Percentiles rank a stretch among this genome's conserved stretches.
These are phyloP conservation scores for Mesoclemmys tuberculata DNA, from an alignment of 2,113 vertebrate genomes.

Conservation along the genomic window DNA sequence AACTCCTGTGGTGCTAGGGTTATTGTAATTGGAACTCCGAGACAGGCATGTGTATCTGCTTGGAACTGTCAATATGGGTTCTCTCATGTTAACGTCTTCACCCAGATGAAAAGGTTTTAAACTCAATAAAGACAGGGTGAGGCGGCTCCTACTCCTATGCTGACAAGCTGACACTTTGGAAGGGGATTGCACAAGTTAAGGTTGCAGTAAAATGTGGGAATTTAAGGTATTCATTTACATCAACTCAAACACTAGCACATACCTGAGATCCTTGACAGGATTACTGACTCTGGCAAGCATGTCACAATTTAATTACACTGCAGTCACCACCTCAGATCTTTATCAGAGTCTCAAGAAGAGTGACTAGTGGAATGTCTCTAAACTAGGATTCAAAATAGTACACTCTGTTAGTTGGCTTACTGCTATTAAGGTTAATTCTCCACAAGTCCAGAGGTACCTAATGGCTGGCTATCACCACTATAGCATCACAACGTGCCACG, in stretches of 20 bases:
- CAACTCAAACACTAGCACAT: not conserved
- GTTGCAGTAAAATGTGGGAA: not conserved
- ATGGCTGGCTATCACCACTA: too few species aligned
- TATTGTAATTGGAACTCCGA: not conserved
- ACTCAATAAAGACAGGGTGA: not conserved
- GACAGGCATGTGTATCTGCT: not conserved
- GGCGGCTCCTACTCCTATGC: too few species aligned
- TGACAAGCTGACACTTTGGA: not conserved
- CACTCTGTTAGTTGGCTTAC: not conserved
- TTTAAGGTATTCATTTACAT: not conserved
- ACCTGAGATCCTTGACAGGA: too few species aligned
- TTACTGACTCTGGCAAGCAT: not conserved
- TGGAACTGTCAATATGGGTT: not conserved
- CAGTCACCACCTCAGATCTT: not conserved
- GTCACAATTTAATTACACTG: not conserved
- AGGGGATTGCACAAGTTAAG: not conserved
- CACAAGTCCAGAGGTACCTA: not conserved
- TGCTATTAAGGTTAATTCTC: not conserved
- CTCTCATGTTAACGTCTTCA: not conserved
- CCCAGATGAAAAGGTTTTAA: not conserved
- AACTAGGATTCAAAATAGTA: not conserved
- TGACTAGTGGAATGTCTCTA: not conserved
- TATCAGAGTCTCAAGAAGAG: not conserved
- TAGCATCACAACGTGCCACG: too few species aligned
- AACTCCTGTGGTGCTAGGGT: not conserved